Evolutionary conservation across 23 tunicate species (phyloP).

Genomic region (Pegea sp.): DNA sequence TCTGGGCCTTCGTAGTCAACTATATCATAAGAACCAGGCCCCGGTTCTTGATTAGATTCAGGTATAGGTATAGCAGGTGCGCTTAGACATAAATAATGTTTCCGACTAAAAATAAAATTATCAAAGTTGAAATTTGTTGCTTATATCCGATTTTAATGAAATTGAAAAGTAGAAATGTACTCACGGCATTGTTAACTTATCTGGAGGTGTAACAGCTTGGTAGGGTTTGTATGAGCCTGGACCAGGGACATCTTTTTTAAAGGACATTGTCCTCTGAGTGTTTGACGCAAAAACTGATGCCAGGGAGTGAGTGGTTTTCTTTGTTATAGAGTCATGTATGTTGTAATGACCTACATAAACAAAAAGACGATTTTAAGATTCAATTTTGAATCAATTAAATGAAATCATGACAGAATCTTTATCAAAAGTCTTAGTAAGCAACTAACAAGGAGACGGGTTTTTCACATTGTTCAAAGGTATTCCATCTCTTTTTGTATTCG

Average conservation of each 20-base stretch:
- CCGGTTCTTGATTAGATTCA: constrained; percentile 42
- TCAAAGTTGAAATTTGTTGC: too few species aligned
- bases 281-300: too few species aligned
- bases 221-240: constrained; percentile 80
- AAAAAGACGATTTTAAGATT: background rate
- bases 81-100: constrained; percentile 74
- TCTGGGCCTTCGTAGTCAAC: constrained; percentile 67
- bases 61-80: constrained; percentile 83
- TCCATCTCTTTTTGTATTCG: constrained; percentile 41
- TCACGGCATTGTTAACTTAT: too few species aligned
- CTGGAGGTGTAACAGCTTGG: too few species aligned
- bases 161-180: too few species aligned
- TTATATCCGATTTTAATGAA: too few species aligned
- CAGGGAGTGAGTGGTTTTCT: too few species aligned
- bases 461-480: constrained; percentile 35
- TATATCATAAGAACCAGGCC: constrained; percentile 65
- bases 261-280: too few species aligned
- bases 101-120: constrained; percentile 31
- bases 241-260: constrained; percentile 66
- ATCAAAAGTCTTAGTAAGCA: background rate
- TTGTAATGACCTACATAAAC: constrained; percentile 58
- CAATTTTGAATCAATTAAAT: background rate
- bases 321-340: too few species aligned
- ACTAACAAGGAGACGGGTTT: constrained; percentile 67
- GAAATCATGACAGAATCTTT: background rate